These are phyloP conservation scores for Microcebus ravelobensis DNA, from an alignment of 2,113 vertebrate genomes.

Conservation along the genomic window DNA sequence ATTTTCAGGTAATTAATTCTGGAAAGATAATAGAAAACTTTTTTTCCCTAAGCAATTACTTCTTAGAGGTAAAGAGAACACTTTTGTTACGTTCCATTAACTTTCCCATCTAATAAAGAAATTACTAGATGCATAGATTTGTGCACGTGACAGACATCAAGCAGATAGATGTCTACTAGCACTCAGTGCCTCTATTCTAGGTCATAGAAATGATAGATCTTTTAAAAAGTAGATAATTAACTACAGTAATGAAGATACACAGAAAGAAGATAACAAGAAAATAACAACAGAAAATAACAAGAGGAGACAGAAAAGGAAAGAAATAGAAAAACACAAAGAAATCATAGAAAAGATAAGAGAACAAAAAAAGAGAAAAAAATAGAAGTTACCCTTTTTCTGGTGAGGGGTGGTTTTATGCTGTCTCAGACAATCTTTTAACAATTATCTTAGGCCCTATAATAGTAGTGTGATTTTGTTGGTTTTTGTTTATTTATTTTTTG, in stretches of 20 bases:
- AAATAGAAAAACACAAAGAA: background rate
- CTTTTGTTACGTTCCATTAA: slow-evolving; percentile 23
- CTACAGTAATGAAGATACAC: slow-evolving; percentile 6
- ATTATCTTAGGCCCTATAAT: background rate
- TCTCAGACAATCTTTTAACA: background rate
- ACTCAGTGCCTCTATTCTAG: background rate
- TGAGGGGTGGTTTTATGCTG: background rate
- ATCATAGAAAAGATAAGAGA: background rate
- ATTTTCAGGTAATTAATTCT: slow-evolving; percentile 51
- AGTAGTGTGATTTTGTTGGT: background rate
- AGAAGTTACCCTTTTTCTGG: background rate
- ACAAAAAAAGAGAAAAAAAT: slow-evolving; percentile 8
- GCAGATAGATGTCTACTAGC: background rate
- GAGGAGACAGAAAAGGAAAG: background rate
- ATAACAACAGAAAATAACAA: background rate
- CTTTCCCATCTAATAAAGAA: slow-evolving; percentile 41
- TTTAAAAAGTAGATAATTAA: slow-evolving; percentile 12
- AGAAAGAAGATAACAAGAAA: background rate
- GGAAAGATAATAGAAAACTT: slow-evolving; percentile 2
- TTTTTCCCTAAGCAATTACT: background rate
- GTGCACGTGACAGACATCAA: background rate
- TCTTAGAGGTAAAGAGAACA: slow-evolving; percentile 21
- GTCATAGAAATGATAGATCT: background rate
- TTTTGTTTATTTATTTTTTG: slow-evolving; percentile 29
- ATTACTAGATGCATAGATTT: slow-evolving; percentile 23